phyloP scores from a whole-genome alignment of 2,888 invertebrate species.

The Pheosia tremula region DNA sequence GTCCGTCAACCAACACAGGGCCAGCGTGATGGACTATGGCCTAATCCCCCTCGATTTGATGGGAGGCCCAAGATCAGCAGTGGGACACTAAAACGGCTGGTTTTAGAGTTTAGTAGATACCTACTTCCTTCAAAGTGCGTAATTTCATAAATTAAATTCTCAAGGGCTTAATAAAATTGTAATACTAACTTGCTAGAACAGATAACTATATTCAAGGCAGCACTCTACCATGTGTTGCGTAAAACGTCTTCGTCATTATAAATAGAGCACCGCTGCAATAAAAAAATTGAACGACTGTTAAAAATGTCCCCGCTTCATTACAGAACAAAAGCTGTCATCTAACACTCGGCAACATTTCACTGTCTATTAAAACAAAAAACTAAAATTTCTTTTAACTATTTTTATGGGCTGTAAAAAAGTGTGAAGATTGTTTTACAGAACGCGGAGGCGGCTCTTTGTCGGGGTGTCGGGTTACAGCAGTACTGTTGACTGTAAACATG shows the following conservation, averaged over 20 bases:
- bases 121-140: no score
- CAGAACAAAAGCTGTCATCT: slow-evolving; percentile 83
- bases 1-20: no score
- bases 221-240: slow-evolving; percentile 25
- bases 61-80: no score
- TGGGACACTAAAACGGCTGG: no score
- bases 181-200: no score
- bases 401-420: slow-evolving; percentile 82
- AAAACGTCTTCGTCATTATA: slow-evolving; percentile 49
- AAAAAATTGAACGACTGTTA: slow-evolving; percentile 70
- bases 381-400: slow-evolving; percentile 82
- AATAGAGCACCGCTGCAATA: slow-evolving; percentile 75
- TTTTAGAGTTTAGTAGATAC: no score
- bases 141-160: no score
- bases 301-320: slow-evolving; percentile 80
- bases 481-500: slow-evolving; percentile 80
- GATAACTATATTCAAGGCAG: neutral
- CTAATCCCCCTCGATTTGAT: no score
- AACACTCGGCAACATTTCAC: slow-evolving; percentile 83
- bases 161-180: no score
- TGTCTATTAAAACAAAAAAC: slow-evolving; percentile 79
- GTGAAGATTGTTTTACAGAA: slow-evolving; percentile 82
- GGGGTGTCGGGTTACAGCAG: slow-evolving; percentile 69
- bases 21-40: no score
- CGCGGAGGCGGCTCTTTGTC: slow-evolving; percentile 81